Evolutionary conservation across 1,140 invertebrate genomes (phyloP).

Genomic region (Asobara japonica): DNA sequence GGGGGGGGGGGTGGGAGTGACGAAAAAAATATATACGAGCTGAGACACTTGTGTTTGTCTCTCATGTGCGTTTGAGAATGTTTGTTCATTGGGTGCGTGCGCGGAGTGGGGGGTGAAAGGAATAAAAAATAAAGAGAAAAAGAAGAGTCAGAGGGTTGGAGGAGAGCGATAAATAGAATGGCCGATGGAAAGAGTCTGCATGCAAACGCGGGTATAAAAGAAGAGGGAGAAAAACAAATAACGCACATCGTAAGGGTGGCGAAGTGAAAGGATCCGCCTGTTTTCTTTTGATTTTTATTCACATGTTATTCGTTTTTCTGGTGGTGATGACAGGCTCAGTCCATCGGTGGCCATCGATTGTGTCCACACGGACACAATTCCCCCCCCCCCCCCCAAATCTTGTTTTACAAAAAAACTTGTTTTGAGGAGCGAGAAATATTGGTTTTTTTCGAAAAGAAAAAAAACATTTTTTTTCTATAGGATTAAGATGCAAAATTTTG

Average conservation of each 20-base stretch:
- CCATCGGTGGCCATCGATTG: too few species aligned
- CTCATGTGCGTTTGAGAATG: not conserved
- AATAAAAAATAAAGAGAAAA: slow-evolving; percentile 13
- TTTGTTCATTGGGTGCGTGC: slow-evolving; percentile 5
- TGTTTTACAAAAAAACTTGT: too few species aligned
- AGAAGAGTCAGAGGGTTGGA: not conserved
- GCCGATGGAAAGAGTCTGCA: slow-evolving; percentile 6
- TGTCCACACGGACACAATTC: too few species aligned
- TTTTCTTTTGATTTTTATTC: slow-evolving; percentile 26
- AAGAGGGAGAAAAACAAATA: slow-evolving; percentile 14
- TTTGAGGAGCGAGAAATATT: too few species aligned
- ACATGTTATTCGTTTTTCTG: not conserved
- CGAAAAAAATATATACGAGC: slow-evolving; percentile 7
- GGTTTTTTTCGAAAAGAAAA: too few species aligned
- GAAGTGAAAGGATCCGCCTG: not conserved
- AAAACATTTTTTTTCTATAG: too few species aligned
- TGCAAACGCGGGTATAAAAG: slow-evolving; percentile 10
- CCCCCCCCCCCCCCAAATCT: too few species aligned
- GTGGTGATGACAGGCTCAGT: not conserved
- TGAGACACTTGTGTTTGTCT: slow-evolving; percentile 12
- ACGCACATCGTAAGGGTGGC: not conserved
- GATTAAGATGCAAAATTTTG: too few species aligned
- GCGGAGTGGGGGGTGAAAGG: not conserved
- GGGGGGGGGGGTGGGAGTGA: slow-evolving; percentile 14
- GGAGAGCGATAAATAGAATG: not conserved